These are phyloP conservation scores for Cliona cf. orientalis DNA, from an alignment of 37 sponge, comb jelly and placozoan genomes.

Conservation along the genomic window DNA sequence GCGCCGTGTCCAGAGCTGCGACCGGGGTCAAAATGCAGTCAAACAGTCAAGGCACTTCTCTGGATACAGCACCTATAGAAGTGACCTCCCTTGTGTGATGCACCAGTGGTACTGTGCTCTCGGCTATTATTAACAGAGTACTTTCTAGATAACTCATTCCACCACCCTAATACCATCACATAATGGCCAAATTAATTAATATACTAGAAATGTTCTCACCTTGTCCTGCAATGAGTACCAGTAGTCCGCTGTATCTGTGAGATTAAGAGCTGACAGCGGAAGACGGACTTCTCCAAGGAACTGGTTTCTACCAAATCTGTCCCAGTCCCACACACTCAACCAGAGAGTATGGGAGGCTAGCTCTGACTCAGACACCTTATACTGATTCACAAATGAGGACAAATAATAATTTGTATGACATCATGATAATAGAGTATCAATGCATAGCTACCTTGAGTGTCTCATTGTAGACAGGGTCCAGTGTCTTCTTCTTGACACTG, in stretches of 20 bases:
- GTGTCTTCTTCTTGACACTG: constrained; percentile 40
- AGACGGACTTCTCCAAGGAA: constrained; percentile 73
- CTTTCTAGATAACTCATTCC: no score
- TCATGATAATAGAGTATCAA: no score
- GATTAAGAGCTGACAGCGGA: constrained; percentile 43
- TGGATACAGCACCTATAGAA: no score
- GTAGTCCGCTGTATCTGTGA: constrained; percentile 25
- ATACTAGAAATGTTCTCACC: constrained; percentile 14
- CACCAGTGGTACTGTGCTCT: no score
- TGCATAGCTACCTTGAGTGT: constrained; percentile 66
- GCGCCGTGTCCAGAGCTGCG: no score
- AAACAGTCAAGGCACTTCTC: no score
- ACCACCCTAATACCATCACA: not conserved
- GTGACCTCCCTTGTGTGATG: no score
- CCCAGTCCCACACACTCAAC: constrained; percentile 74
- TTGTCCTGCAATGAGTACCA: constrained; percentile 62
- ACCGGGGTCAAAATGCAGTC: no score
- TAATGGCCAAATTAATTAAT: not conserved
- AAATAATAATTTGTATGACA: no score
- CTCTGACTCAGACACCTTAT: constrained; percentile 43
- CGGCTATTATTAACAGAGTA: no score
- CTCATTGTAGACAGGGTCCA: constrained; percentile 59
- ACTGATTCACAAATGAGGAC: constrained; percentile 44
- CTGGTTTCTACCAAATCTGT: constrained; percentile 43
- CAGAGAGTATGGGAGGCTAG: constrained; percentile 33